Evolutionary conservation across 1,140 invertebrate species (phyloP), one percentile per base, ranked within the genome.

Genomic region (honey bee (Apis mellifera)): DNA sequence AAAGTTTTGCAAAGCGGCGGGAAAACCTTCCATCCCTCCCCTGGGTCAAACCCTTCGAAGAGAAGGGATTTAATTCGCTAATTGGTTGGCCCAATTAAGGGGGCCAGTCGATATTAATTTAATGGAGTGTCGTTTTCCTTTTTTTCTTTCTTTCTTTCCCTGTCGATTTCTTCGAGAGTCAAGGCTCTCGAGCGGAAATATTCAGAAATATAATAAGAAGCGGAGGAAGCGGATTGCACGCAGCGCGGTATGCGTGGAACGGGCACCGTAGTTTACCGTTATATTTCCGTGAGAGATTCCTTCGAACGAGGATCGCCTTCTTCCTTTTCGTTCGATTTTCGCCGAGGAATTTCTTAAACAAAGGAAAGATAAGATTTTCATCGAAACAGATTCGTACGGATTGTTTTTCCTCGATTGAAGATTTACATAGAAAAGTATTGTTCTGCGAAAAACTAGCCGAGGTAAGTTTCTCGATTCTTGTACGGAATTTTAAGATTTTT

Each of bases 211-310:
- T 42, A 86, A 48, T 77, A 86, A 87, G 76, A 86, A 78, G 74
- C 55, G 42, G 65, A 78, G 62, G 75, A 55, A 71, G 59, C 26
- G n/a, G 50, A 50, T 9, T 54, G 48, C 65, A 23, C 50, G 11
- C 32, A 32, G 32, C 8, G 26, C 17, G 84, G 84, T 84, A 79
- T 86, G 85, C 64, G 50, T 52, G 86, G 75, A 86, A 87, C 86
- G 86, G 79, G 60, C 73, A 54, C 75, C 84, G 76, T 60, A 82
- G 64, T 83, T 86, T 86, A 86, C 86, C 85, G 86, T 87, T 87
- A 87, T 66, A 71, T 86, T 77, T 84, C 85, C 77, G 77, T 64
- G 76, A 84, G 74, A 80, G 64, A 80, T 42, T 59, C 52, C 54
- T 7, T 42, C 32, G 12, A 55, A 48, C 64, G 50, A 26, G 2